Base-by-base conservation (phyloP, 2,888 invertebrate species). In the Heliothis peltigera region DNA sequence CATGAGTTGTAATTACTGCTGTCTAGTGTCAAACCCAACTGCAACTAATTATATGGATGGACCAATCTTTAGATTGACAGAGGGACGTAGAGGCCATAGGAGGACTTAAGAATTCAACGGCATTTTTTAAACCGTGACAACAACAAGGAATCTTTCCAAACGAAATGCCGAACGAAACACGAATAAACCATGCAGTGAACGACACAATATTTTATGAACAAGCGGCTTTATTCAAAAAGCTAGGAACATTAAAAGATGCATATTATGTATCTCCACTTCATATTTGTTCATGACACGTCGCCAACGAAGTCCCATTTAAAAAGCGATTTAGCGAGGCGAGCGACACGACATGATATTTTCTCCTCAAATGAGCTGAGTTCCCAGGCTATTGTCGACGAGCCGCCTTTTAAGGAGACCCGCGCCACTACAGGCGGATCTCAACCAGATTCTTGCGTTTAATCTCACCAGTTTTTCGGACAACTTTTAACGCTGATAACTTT, bases 311-410 rank as follows among this genome's bases (percentile, higher is more conserved):
- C 86, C 84, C 87, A 88, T 92, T 92, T 92, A 91, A 92, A 92
- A 91, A 88, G 84, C 89, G 90, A 90, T 91, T 93, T 90, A 91
- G 90, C 91, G 87, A 87, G 85, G 80, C 82, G 78, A 80, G 84
- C 81, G 86, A 87, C 84, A 84, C 88, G 88, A 89, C 87, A 91
- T 92, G 88, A 92, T 93, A 93, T 93, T 93, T 92, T 92, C 92
- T 91, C 89, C 86, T 92, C 92, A 95, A 95, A 95, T 94, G 94
- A 95, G 94, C 91, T 86, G 84, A 87, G 94, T 95, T 95, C 94
- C 93, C 94, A 94, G 87, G 91, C 90, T 88, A 94, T 95, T 95
- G 94, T 94, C 89, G 92, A 91, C 88, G 84, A 79, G 83, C 78
- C 85, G 85, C 94, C 94, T 90, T 94, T 89, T 93, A 94, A 85